Evolutionary conservation across 2,113 vertebrate species (phyloP).

Genomic region (Passer domesticus): DNA sequence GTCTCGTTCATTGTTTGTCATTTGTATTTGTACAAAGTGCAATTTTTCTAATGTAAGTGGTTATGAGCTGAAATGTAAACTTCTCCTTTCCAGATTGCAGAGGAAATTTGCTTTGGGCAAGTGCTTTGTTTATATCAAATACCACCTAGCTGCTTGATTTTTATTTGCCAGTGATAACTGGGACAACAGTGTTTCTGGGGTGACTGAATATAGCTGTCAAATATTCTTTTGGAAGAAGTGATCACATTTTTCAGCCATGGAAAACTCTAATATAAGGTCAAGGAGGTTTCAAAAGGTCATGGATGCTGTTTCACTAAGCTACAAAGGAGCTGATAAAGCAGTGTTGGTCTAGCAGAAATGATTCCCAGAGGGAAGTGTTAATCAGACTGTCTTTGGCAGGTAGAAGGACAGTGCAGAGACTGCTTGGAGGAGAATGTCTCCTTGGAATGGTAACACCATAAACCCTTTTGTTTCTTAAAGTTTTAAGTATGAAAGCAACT

Average conservation of each 20-base stretch:
- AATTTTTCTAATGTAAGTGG: background rate
- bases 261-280: conserved; percentile 6
- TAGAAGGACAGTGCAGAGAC: background rate
- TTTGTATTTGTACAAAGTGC: background rate
- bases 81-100: background rate
- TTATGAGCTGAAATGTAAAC: background rate
- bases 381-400: conserved; percentile 44
- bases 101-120: background rate
- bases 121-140: background rate
- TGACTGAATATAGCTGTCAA: background rate
- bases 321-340: conserved; percentile 57
- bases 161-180: background rate
- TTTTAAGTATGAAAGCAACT: background rate
- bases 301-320: conserved; percentile 25
- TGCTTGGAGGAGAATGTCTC: background rate
- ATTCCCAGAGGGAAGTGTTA: conserved; percentile 49
- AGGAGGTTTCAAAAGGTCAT: background rate
- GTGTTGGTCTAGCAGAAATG: conserved; percentile 29
- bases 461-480: background rate
- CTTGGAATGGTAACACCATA: conserved; percentile 4
- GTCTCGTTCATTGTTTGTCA: background rate
- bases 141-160: background rate
- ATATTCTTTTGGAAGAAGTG: conserved; percentile 14
- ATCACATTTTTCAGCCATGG: background rate
- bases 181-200: background rate